These are phyloP conservation scores for Homarus gammarus DNA, from an alignment of 2,888 invertebrate species.

Conservation along the genomic window DNA sequence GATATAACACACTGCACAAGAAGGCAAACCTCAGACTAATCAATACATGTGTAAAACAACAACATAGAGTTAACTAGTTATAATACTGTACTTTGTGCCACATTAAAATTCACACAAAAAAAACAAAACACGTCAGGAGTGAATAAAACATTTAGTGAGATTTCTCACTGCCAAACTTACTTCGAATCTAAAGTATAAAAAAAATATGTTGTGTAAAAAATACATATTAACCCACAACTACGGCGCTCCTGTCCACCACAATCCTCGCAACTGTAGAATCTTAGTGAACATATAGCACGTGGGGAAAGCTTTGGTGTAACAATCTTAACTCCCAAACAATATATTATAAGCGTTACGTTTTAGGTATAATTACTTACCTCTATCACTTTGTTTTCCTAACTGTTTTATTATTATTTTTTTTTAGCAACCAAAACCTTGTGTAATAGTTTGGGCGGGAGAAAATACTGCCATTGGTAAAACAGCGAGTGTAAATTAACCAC, in stretches of 20 bases:
- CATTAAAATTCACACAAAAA: neutral
- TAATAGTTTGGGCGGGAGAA: neutral
- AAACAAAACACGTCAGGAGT: neutral
- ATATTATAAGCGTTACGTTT: neutral
- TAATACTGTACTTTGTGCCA: neutral
- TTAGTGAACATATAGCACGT: neutral
- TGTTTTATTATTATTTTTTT: neutral
- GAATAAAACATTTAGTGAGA: neutral
- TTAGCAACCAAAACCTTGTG: neutral
- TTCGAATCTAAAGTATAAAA: neutral
- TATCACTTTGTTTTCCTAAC: neutral
- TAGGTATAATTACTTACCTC: neutral
- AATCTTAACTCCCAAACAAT: neutral
- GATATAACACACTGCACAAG: too few species aligned
- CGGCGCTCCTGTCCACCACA: neutral
- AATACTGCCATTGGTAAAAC: neutral
- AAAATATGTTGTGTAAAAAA: neutral
- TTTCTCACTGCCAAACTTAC: neutral
- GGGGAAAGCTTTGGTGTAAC: neutral
- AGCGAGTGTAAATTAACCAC: too few species aligned
- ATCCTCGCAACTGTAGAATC: constrained; percentile 5
- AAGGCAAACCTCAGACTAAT: too few species aligned
- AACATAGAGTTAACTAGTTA: neutral
- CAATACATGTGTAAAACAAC: neutral
- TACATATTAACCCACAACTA: neutral